phyloP scores from a whole-genome alignment of 2,113 vertebrate genomes.

The Anthoscopus minutus region DNA sequence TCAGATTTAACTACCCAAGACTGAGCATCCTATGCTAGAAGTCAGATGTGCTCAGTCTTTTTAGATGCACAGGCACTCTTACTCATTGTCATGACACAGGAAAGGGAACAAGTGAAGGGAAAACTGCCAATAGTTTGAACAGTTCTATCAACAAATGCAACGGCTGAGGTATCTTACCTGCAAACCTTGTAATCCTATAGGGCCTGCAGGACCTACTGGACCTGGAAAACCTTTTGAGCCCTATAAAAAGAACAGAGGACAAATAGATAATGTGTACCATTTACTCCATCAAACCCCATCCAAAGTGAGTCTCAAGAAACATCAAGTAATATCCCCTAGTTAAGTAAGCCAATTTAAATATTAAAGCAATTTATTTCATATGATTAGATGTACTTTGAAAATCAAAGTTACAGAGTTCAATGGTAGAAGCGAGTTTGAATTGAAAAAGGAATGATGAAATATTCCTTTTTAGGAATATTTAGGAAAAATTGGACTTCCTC shows the following conservation, averaged over 20 bases:
- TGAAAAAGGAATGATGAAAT: background rate
- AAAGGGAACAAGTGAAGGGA: background rate
- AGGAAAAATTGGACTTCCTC: background rate
- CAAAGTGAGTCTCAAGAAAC: background rate
- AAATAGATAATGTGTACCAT: background rate
- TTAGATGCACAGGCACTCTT: background rate
- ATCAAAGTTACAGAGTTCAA: background rate
- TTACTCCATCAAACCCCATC: background rate
- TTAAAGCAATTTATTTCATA: background rate
- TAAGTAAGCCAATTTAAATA: background rate
- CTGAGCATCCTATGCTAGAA: background rate
- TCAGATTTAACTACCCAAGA: background rate
- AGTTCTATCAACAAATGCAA: background rate
- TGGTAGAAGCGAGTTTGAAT: background rate
- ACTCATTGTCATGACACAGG: background rate
- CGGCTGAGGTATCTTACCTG: background rate
- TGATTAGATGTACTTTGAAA: background rate
- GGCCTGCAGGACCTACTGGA: conserved; percentile 70
- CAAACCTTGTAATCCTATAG: conserved; percentile 71
- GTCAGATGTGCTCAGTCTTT: background rate
- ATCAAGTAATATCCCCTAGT: background rate
- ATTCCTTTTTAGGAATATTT: too few species aligned
- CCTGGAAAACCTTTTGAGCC: conserved; percentile 76
- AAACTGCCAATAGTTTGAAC: background rate
- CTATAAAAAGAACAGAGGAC: conserved; percentile 52